Conservation (phyloP, 2,888 invertebrate genomes). For the Nesidiocoris tenuis region DNA sequence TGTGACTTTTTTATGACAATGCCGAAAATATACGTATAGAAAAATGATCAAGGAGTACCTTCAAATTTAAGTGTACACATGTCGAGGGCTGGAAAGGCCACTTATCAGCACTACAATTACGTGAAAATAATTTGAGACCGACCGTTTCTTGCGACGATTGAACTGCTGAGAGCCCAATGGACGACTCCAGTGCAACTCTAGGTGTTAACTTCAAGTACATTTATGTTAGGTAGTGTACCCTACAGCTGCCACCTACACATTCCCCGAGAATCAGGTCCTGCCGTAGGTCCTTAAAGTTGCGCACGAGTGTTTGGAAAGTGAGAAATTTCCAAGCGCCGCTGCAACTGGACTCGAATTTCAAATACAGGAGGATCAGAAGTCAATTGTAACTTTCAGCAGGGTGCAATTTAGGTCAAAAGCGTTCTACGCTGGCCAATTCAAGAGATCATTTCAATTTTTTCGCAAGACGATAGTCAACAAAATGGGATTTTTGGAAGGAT, state of each 20-base stretch:
- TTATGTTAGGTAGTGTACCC: not conserved
- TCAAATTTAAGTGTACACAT: conserved; percentile 6
- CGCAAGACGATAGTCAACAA: too few relatives aligned
- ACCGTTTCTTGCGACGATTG: conserved; percentile 17
- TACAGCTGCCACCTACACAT: not conserved
- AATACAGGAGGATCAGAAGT: too few relatives aligned
- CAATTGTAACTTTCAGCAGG: too few relatives aligned
- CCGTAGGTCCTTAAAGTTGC: not conserved
- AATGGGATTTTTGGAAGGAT: too few relatives aligned
- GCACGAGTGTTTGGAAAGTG: not conserved
- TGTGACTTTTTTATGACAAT: conserved; percentile 17
- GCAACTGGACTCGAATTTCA: too few relatives aligned
- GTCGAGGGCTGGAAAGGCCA: conserved; percentile 23
- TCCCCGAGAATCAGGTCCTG: conserved; percentile 8
- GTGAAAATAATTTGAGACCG: conserved; percentile 18
- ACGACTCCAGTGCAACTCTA: not conserved
- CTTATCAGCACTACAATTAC: not conserved
- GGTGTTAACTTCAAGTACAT: not conserved
- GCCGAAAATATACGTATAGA: not conserved
- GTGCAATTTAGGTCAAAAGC: too few relatives aligned
- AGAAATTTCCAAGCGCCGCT: too few relatives aligned
- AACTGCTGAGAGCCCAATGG: not conserved
- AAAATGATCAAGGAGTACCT: conserved; percentile 19
- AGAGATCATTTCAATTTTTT: too few relatives aligned
- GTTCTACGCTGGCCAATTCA: too few relatives aligned